phyloP scores from a whole-genome alignment of 2,113 vertebrate genomes.

The Herpailurus yagouaroundi region DNA sequence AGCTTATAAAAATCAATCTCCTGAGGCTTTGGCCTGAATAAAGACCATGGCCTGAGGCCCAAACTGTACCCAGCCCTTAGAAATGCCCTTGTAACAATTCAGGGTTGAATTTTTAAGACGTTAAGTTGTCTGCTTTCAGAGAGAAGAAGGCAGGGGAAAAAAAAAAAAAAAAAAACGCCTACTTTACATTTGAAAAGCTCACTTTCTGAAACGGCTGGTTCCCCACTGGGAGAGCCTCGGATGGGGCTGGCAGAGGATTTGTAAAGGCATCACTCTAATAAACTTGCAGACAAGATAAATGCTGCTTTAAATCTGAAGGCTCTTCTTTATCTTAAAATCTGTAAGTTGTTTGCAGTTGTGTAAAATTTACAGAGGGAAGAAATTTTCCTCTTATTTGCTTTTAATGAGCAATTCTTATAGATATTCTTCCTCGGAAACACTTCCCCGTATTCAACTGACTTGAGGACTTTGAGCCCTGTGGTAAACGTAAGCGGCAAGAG shows the following conservation, averaged over 20 bases:
- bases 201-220: constrained; percentile 44
- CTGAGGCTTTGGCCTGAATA: constrained; percentile 5
- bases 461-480: background rate
- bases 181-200: constrained; percentile 76
- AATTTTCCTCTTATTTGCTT: background rate
- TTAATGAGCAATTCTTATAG: background rate
- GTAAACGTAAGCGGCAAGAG: background rate
- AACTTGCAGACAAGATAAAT: constrained; percentile 49
- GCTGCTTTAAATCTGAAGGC: constrained; percentile 16
- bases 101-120: constrained; percentile 63
- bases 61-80: constrained; percentile 26
- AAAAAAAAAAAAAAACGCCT: background rate
- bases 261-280: background rate
- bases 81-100: constrained; percentile 53
- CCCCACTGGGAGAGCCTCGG: background rate
- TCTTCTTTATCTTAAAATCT: constrained; percentile 31
- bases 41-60: constrained; percentile 4
- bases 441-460: background rate
- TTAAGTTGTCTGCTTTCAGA: constrained; percentile 50
- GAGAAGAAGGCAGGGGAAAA: background rate
- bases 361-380: constrained; percentile 18
- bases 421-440: background rate
- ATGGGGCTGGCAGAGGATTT: background rate
- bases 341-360: background rate
- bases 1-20: constrained; percentile 22